A percentile compares a stretch with the other conserved stretches of the same genome.
Conservation (phyloP, 1,140 invertebrate species). For the Caligus rogercresseyi region DNA sequence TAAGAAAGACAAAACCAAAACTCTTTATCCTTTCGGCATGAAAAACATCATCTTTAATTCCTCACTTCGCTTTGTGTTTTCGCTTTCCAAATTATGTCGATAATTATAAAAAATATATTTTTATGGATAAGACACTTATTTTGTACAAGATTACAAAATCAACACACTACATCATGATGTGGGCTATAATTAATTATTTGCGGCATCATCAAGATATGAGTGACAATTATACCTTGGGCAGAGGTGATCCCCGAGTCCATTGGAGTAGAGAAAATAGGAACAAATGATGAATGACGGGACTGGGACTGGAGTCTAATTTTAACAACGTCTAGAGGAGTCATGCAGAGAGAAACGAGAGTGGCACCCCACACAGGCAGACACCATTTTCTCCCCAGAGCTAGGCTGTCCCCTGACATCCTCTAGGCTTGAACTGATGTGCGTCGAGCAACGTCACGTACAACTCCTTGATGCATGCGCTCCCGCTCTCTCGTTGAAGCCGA, state of each 20-base stretch:
- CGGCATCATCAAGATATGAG: too few species aligned
- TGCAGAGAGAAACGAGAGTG: slow-evolving; percentile 66
- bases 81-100: too few species aligned
- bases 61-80: too few species aligned
- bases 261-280: slow-evolving; percentile 85
- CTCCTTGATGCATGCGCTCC: neutral
- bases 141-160: too few species aligned
- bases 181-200: too few species aligned
- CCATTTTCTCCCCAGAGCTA: slow-evolving; percentile 66
- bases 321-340: slow-evolving; percentile 94
- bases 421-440: neutral
- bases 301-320: slow-evolving; percentile 82
- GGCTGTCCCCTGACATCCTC: neutral
- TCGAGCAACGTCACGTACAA: neutral
- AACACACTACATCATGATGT: too few species aligned
- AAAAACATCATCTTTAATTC: too few species aligned
- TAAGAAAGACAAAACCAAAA: too few species aligned
- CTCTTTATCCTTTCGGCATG: too few species aligned
- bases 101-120: too few species aligned
- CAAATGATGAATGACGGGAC: slow-evolving; percentile 33
- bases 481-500: neutral
- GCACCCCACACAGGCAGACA: slow-evolving; percentile 70
- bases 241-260: slow-evolving; percentile 98
- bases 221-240: slow-evolving; percentile 39
- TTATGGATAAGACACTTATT: too few species aligned